Base-by-base conservation (phyloP, 2,797 vertebrate species). In the Catostomus latipinnis region DNA sequence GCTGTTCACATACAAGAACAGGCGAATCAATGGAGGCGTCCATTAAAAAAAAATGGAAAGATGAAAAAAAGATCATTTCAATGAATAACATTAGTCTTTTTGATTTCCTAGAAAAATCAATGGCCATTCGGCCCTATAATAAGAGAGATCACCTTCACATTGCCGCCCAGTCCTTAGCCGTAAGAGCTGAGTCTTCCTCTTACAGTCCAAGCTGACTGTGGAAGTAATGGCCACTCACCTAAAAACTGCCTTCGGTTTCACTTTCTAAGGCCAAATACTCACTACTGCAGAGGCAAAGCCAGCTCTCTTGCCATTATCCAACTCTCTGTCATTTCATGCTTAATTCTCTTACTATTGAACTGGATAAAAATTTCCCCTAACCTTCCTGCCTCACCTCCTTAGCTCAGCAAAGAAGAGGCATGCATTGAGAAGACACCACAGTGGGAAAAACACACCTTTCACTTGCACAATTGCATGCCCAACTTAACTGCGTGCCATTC, bases 401-500 rank as follows among this genome's bases (percentile, higher is more conserved):
- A 54, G 53, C 78, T 67, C 9, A 2, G 18, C 45, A 22, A 65
- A 50, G 52, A 49, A 70, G 56, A 75, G 48, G 56, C 46, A 13
- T 8, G 10, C 12, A 0, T 56, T 79, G 50, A 13, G 52, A 49
- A 4, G 43, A 79, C 58, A 71, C 49, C 68, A 79, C 60, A 56
- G 76, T 57, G 57, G 52, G 49, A 71, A 78, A 71, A 79, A 71
- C 68, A 78, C 68, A 71, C 68, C 68, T 71, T 74, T 75, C 56
- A 62, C 69, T 71, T 63, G 68, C 60, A 78, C 60, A 60, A 79
- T 65, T 71, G 68, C 76, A 79, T 16, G 8, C 52, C 85, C 84
- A 79, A 86, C 84, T 91, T 90, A 91, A 89, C 89, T 88, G 87
- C 84, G 83, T 91, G 92, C 90, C 92, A 91, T 63, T 82, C 87